Evolutionary conservation across 2,888 invertebrate species (phyloP), one percentile per base, ranked within the genome.

Genomic region (Tetrapedia diversipes): DNA sequence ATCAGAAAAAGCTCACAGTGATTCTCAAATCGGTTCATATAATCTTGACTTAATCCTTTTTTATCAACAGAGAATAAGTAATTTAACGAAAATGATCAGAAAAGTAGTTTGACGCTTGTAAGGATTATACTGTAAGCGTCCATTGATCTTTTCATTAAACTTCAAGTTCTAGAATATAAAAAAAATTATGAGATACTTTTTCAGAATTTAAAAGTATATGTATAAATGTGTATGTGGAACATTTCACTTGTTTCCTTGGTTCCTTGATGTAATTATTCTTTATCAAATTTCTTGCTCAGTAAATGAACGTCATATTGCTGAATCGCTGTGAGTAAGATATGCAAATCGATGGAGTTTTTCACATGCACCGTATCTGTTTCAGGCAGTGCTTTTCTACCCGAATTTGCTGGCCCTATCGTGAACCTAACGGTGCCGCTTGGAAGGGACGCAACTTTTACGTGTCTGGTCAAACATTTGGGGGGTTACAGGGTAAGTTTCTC

Each of bases 391-490:
- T 96, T 95, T 92, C 96, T 96, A 91, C 97, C 97, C 24, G 96
- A 97, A 92, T 98, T 98, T 90, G 95, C 95, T 72, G 96, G 96
- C 88, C 95, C 96, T 49, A 94, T 98, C 89, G 94, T 95, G 85
- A 98, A 98, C 93, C 93, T 97, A 86, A 97, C 97, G 69, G 94
- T 97, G 70, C 95, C 97, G 64, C 94, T 97, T 76, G 97, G 97
- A 78, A 94, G 97, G 89, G 97, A 98, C 92, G 97, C 97, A 74
- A 96, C 95, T 77, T 97, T 98, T 91, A 95, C 95, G 90, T 98
- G 98, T 92, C 93, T 96, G 89, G 97, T 98, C 68, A 95, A 96
- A 89, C 96, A 97, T 92, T 94, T 98, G 84, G 97, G 97, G 67
- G 97, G 97, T 87, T 97, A 97, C 92, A 95, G 97, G 93, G 97